Conservation (phyloP, 2,113 vertebrate species). For the Petaurus breviceps region DNA sequence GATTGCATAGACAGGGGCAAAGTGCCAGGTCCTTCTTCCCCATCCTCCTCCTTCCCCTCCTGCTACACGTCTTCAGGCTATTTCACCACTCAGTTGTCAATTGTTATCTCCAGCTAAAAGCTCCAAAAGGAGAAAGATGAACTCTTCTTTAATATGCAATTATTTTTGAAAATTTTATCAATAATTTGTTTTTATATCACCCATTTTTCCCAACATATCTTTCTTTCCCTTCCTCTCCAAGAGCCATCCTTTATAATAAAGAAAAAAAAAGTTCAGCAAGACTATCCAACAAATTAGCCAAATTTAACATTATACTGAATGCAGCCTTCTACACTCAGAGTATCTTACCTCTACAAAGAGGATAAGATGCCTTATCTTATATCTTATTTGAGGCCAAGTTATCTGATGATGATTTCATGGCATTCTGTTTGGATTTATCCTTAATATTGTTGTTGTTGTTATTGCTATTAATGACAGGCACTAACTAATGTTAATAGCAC, state of each 20-base stretch:
- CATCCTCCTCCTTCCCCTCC: background rate
- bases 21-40: background rate
- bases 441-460: background rate
- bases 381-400: background rate
- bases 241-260: background rate
- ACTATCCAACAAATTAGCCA: background rate
- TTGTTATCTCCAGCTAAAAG: background rate
- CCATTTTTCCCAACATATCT: background rate
- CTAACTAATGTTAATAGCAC: background rate
- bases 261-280: background rate
- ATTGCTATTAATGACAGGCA: background rate
- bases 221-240: background rate
- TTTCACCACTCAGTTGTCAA: background rate
- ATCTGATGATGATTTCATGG: background rate
- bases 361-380: background rate
- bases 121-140: background rate
- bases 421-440: background rate
- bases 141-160: background rate
- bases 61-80: constrained; percentile 14
- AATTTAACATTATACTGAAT: background rate
- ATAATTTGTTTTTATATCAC: background rate
- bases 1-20: background rate
- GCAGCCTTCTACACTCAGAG: background rate
- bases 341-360: background rate
- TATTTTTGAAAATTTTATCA: background rate